phyloP scores from a whole-genome alignment of 2,888 invertebrate species.

The Poecilobothrus nobilitatus region DNA sequence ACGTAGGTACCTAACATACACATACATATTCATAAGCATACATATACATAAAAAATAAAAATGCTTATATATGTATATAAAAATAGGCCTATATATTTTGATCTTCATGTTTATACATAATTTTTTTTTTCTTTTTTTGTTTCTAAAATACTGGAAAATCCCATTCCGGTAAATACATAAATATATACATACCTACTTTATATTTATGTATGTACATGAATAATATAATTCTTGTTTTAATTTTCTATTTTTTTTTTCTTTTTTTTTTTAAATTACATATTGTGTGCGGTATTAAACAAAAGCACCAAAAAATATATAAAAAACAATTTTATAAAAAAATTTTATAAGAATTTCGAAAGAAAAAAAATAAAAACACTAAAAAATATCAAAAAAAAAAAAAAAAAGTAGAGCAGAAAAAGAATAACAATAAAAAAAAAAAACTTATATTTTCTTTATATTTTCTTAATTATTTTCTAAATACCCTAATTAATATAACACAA shows the following conservation, averaged over 20 bases:
- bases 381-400: neutral
- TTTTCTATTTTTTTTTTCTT: no score
- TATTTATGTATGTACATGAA: no score
- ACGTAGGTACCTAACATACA: no score
- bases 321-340: neutral
- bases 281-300: neutral
- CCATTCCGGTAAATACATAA: neutral
- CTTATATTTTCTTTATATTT: neutral
- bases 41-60: no score
- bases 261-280: neutral
- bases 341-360: neutral
- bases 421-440: neutral
- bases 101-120: no score
- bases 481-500: neutral
- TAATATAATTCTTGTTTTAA: no score
- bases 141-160: neutral
- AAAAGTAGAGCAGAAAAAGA: neutral
- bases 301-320: neutral
- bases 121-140: no score
- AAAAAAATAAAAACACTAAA: neutral
- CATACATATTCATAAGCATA: no score
- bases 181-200: neutral
- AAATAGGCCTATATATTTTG: no score
- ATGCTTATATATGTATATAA: no score
- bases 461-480: constrained; percentile 1